Conservation (phyloP, 2,888 invertebrate genomes). For the Ceriagrion tenellum region DNA sequence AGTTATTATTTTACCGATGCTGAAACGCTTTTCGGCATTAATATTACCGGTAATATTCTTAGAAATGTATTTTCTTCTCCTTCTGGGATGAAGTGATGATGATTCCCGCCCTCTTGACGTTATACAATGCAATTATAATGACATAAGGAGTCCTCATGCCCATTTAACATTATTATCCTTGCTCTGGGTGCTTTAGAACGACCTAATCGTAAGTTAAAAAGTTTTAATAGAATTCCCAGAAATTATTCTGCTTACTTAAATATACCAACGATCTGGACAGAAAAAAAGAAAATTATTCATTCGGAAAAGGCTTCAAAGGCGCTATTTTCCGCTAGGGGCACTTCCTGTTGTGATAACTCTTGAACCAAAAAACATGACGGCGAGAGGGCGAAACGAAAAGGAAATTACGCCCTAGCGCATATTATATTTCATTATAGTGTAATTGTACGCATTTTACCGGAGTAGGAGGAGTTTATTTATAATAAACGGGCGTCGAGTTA, state of each 20-base stretch:
- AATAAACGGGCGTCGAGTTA: neutral
- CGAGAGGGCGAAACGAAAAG: neutral
- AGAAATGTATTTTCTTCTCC: too few species aligned
- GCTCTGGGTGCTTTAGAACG: neutral
- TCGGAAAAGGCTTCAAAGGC: neutral
- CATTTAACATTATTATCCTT: neutral
- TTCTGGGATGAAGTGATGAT: too few species aligned
- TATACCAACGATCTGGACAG: neutral
- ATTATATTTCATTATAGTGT: neutral
- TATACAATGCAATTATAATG: too few species aligned
- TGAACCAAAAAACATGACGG: neutral
- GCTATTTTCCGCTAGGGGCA: neutral
- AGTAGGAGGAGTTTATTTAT: neutral
- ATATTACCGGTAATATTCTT: too few species aligned
- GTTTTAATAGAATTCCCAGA: neutral
- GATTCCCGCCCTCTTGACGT: too few species aligned
- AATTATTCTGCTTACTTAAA: neutral
- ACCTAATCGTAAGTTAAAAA: neutral
- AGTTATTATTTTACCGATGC: too few species aligned
- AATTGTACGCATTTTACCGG: neutral
- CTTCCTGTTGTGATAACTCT: neutral
- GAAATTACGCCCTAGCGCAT: neutral
- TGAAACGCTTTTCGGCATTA: too few species aligned
- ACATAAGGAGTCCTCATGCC: neutral
- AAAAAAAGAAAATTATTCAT: neutral